Percentiles rank a stretch among this genome's conserved stretches.
Conservation (phyloP, 2,797 vertebrate genomes). For the Huso huso region DNA sequence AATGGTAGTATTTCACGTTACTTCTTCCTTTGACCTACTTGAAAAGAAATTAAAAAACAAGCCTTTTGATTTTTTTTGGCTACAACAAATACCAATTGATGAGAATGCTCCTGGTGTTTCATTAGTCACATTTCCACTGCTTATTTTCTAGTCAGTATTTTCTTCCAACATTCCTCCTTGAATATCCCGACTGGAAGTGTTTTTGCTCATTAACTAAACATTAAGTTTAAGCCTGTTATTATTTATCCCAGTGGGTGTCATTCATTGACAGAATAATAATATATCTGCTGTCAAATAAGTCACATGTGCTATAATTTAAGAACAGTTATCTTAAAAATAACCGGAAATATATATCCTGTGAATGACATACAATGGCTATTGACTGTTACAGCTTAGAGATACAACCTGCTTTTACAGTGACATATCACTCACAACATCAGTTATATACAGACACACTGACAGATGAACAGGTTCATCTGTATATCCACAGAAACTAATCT, state of each 20-base stretch:
- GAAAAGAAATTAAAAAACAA: too few species aligned
- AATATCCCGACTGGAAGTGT: background rate
- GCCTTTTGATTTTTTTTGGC: too few species aligned
- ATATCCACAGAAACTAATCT: too few species aligned
- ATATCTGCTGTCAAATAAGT: background rate
- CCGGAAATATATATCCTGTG: background rate
- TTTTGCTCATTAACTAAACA: background rate
- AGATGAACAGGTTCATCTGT: too few species aligned
- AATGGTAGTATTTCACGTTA: too few species aligned
- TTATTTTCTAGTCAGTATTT: too few species aligned
- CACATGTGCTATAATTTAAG: background rate
- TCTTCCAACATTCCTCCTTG: too few species aligned
- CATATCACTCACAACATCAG: background rate
- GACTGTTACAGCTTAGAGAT: background rate
- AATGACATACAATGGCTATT: background rate
- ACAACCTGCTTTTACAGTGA: background rate
- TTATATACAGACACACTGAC: too few species aligned
- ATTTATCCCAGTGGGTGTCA: background rate
- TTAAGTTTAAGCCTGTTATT: constrained; percentile 3
- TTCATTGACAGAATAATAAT: background rate
- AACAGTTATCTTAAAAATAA: background rate
- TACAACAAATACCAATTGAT: too few species aligned
- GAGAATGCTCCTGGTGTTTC: too few species aligned
- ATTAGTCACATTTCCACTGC: too few species aligned
- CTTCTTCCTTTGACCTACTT: too few species aligned